Evolutionary conservation across 2,888 invertebrate genomes (phyloP).

Genomic region (Athrips mouffetella): DNA sequence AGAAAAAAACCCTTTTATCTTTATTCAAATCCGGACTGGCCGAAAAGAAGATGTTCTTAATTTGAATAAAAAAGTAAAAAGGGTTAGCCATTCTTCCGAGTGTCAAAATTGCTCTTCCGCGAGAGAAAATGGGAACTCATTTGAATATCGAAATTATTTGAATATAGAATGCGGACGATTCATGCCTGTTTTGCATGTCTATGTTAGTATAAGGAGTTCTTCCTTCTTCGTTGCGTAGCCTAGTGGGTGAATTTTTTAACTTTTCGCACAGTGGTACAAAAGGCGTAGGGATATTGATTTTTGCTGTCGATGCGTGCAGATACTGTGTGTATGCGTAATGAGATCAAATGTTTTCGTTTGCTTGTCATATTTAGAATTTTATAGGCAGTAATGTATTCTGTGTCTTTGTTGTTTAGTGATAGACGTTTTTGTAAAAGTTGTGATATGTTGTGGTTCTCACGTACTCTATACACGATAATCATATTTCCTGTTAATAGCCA

Average conservation of each 20-base stretch:
- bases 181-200: constrained; percentile 67
- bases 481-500: too few relatives aligned
- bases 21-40: constrained; percentile 51
- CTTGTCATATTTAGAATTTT: constrained; percentile 66
- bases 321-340: constrained; percentile 62
- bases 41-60: constrained; percentile 51
- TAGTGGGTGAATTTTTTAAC: constrained; percentile 41
- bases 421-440: constrained; percentile 34
- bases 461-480: too few relatives aligned
- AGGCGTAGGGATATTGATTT: constrained; percentile 46
- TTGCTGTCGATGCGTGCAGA: constrained; percentile 42
- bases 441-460: constrained; percentile 26
- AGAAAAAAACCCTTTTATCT: constrained; percentile 58
- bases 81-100: constrained; percentile 69
- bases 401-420: constrained; percentile 43
- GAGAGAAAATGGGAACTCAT: constrained; percentile 56
- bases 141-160: constrained; percentile 66
- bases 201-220: constrained; percentile 39
- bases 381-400: constrained; percentile 50
- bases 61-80: constrained; percentile 66
- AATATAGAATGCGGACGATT: constrained; percentile 35
- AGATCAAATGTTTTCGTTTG: constrained; percentile 72
- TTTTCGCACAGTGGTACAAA: constrained; percentile 57
- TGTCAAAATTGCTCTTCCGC: constrained; percentile 77
- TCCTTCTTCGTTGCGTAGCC: constrained; percentile 19